Conservation (phyloP, 1,140 invertebrate genomes). For the Oryctes rhinoceros region DNA sequence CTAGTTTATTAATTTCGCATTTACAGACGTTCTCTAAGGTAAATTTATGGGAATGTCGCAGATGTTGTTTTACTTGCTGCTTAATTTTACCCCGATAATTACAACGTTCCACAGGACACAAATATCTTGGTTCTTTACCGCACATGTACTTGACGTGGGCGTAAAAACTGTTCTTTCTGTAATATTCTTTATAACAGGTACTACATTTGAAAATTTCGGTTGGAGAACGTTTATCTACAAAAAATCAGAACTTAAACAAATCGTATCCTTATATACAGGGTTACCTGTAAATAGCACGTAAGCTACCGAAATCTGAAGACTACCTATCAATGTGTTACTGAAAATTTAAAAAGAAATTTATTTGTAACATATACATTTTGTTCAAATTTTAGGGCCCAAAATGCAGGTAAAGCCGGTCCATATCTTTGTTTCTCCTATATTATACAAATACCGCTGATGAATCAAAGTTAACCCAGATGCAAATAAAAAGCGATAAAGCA, state of each 20-base stretch:
- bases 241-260: background rate
- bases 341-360: too few relatives aligned
- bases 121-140: constrained; percentile 36
- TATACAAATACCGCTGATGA: too few relatives aligned
- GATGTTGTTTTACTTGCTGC: constrained; percentile 38
- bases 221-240: background rate
- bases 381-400: too few relatives aligned
- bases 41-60: background rate
- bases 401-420: too few relatives aligned
- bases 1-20: constrained; percentile 9
- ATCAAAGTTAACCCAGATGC: too few relatives aligned
- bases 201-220: background rate
- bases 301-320: too few relatives aligned
- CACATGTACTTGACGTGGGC: constrained; percentile 31
- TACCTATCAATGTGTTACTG: too few relatives aligned
- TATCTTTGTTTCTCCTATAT: too few relatives aligned
- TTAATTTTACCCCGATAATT: constrained; percentile 31
- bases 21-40: background rate
- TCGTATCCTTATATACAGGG: background rate
- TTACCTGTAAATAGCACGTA: too few relatives aligned
- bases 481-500: too few relatives aligned
- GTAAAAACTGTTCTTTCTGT: constrained; percentile 37
- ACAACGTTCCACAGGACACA: constrained; percentile 3
- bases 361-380: too few relatives aligned
- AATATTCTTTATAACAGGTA: background rate